Base-by-base conservation (phyloP, 2,888 invertebrate genomes). In the Heliconius ismenius region DNA sequence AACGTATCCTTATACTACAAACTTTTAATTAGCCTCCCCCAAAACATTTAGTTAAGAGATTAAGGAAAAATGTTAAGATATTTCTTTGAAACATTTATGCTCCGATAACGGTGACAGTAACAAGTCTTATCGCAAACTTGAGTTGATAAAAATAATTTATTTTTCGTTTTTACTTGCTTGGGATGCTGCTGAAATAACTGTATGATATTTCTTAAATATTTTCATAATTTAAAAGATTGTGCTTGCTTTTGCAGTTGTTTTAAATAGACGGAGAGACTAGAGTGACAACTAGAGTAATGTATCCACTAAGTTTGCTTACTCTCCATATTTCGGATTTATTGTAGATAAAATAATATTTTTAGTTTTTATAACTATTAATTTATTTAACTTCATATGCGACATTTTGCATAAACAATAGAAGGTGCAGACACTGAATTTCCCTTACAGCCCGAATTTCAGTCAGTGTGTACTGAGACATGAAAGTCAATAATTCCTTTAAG, bases 1-100 rank as follows among this genome's bases (percentile, higher is more conserved):
- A 68, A 73, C 63, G 73, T 64, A 69, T 70, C 58, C 76, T 6
- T 36, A 65, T 13, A 68, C 68, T 75, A 63, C 43, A 73, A 79
- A 76, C 74, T 79, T 79, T 75, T 79, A 79, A 79, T 79, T 77
- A 75, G 75, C 74, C 54, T 28, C 28, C 78, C 72, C 39, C 21
- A 26, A 64, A 76, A 75, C 70, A n/a, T 65, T 72, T 58, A 49
- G 74, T 67, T 36, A 4, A 65, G 3, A 75, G 78, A 75, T 78
- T 78, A 73, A 70, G 36, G 70, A 64, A 78, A 78, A 74, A 78
- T 70, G 64, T 60, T 36, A 49, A 76, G 64, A 77, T 74, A 65
- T 76, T 70, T 70, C 75, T 64, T 76, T 76, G 36, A 76, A 75
- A 64, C 54, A 64, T 76, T 63, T 70, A 76, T 69, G 32, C 24